Conservation (phyloP, 1,140 invertebrate genomes). For the Hormaphis cornu region DNA sequence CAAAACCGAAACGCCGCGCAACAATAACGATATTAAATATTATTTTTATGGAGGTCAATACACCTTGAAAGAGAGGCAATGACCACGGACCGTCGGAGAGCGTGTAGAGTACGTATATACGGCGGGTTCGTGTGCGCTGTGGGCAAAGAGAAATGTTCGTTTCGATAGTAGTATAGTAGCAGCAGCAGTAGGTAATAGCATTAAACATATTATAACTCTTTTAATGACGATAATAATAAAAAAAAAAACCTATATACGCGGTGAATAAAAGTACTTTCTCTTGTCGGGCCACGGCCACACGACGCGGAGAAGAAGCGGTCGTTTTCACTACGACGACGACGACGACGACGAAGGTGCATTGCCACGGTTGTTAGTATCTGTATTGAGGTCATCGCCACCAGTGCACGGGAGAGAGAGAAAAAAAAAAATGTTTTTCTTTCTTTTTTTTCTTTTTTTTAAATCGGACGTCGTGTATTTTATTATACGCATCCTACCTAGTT, state of each 20-base stretch:
- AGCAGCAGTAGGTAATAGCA: neutral
- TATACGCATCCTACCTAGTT: neutral
- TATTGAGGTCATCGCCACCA: constrained; percentile 22
- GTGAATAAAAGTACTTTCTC: constrained; percentile 20
- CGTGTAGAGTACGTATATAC: neutral
- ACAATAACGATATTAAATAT: no score
- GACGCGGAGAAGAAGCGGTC: constrained; percentile 1
- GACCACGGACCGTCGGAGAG: neutral
- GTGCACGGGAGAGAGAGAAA: neutral
- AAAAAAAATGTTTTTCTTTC: no score
- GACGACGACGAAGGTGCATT: constrained; percentile 19
- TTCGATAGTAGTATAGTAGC: no score
- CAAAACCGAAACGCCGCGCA: no score
- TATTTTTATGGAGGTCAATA: neutral
- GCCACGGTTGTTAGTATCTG: neutral
- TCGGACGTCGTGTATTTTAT: neutral
- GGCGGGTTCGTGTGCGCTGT: neutral
- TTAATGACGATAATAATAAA: neutral
- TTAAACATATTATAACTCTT: neutral
- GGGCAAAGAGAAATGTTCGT: constrained; percentile 9
- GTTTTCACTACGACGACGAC: constrained; percentile 27
- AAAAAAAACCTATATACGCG: neutral
- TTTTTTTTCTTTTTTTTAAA: no score
- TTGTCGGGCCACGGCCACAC: constrained; percentile 17
- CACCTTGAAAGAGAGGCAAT: constrained; percentile 1